A percentile compares a stretch with the other conserved stretches of the same genome.
phyloP scores from a whole-genome alignment of 2,113 vertebrate genomes.

The Paralichthys olivaceus region DNA sequence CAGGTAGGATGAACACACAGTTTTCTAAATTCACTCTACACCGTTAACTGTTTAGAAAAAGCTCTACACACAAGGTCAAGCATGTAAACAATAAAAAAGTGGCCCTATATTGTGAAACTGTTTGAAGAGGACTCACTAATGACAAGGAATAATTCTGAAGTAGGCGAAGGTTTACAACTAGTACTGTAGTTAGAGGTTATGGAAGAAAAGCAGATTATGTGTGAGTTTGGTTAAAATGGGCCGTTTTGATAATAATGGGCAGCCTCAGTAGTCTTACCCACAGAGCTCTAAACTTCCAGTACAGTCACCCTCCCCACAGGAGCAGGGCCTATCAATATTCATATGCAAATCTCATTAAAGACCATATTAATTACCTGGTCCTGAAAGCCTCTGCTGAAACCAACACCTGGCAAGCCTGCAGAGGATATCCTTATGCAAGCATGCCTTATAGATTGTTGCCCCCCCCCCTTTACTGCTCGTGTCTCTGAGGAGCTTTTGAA shows the following conservation, averaged over 20 bases:
- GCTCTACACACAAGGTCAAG: neutral
- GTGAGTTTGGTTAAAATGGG: slow-evolving; percentile 25
- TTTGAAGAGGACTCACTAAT: neutral
- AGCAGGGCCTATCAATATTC: slow-evolving; percentile 65
- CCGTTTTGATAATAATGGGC: slow-evolving; percentile 36
- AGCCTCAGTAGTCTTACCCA: slow-evolving; percentile 22
- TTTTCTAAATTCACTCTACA: neutral
- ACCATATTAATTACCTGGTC: slow-evolving; percentile 79
- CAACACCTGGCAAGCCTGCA: slow-evolving; percentile 84
- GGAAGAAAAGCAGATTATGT: slow-evolving; percentile 24
- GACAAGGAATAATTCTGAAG: neutral
- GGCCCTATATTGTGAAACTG: neutral
- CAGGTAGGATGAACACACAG: neutral
- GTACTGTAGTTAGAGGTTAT: neutral
- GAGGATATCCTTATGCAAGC: slow-evolving; percentile 92
- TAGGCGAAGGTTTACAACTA: too few species aligned
- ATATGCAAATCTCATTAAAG: slow-evolving; percentile 82
- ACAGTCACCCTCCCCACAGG: slow-evolving; percentile 38
- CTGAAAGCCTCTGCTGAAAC: slow-evolving; percentile 79
- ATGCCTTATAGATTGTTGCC: slow-evolving; percentile 92
- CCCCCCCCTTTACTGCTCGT: slow-evolving; percentile 85
- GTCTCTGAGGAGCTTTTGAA: slow-evolving; percentile 97
- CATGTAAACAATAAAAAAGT: neutral
- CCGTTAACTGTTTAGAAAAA: neutral
- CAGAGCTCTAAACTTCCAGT: slow-evolving; percentile 39